These are phyloP conservation scores for Heteractis magnifica DNA, from an alignment of 92 coral and sea anemone genomes.

Conservation along the genomic window DNA sequence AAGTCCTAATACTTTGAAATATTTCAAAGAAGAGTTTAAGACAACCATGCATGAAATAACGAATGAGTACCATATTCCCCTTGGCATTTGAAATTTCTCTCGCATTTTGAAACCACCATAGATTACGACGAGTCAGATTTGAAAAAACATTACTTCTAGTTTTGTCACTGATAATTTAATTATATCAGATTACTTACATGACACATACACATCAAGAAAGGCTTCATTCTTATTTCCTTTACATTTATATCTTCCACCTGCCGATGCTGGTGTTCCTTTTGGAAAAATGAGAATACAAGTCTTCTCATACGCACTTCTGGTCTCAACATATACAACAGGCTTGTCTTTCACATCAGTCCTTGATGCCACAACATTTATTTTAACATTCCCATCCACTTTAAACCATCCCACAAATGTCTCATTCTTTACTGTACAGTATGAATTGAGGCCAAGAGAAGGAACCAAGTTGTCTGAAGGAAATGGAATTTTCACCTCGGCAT, in stretches of 20 bases:
- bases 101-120: too few relatives aligned
- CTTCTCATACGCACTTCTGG: neutral
- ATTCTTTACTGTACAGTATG: neutral
- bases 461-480: neutral
- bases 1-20: too few relatives aligned
- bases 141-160: too few relatives aligned
- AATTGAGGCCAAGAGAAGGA: neutral
- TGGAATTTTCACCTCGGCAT: neutral
- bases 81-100: too few relatives aligned
- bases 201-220: neutral
- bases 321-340: neutral
- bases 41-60: too few relatives aligned
- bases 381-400: neutral
- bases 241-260: neutral
- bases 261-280: neutral
- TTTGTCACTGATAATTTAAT: too few relatives aligned
- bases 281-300: neutral
- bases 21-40: too few relatives aligned
- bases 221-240: neutral
- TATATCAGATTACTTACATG: neutral
- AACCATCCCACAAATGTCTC: conserved; percentile 4
- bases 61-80: too few relatives aligned
- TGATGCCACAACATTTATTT: neutral
- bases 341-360: neutral
- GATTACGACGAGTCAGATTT: too few relatives aligned